Evolutionary conservation across 2,888 invertebrate genomes (phyloP).

Genomic region (Heliconius hortense): DNA sequence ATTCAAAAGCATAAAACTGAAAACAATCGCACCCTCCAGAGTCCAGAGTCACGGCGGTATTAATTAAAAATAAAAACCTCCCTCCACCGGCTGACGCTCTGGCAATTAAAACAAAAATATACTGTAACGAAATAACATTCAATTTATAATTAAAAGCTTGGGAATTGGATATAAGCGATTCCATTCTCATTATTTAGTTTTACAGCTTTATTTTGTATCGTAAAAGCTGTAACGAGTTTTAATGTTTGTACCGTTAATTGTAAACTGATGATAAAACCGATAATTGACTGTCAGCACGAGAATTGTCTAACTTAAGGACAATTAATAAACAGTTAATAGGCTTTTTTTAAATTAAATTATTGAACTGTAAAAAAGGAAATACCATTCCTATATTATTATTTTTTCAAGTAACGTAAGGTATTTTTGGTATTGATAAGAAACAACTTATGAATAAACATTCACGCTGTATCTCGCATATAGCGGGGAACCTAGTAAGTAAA

Average conservation of each 20-base stretch:
- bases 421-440: no score
- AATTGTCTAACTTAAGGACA: slow-evolving; percentile 4
- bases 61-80: slow-evolving; percentile 68
- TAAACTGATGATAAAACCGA: not conserved
- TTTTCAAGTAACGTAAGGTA: no score
- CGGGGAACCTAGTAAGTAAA: no score
- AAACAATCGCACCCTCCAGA: slow-evolving; percentile 51
- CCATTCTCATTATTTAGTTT: slow-evolving; percentile 23
- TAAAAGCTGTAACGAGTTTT: slow-evolving; percentile 18
- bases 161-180: slow-evolving; percentile 23
- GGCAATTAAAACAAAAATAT: slow-evolving; percentile 64
- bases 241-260: slow-evolving; percentile 9
- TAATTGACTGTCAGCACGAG: slow-evolving; percentile 11
- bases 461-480: no score
- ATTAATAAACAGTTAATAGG: not conserved
- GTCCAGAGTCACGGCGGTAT: slow-evolving; percentile 53
- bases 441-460: no score
- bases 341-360: not conserved
- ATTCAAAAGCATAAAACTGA: slow-evolving; percentile 53
- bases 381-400: no score
- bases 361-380: no score
- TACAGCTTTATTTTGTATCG: slow-evolving; percentile 20
- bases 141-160: slow-evolving; percentile 23
- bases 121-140: slow-evolving; percentile 53
- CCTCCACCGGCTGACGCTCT: slow-evolving; percentile 43